Evolutionary conservation across 2,797 vertebrate species (phyloP), one percentile per base, ranked within the genome.

Genomic region (Spatula versicolor): DNA sequence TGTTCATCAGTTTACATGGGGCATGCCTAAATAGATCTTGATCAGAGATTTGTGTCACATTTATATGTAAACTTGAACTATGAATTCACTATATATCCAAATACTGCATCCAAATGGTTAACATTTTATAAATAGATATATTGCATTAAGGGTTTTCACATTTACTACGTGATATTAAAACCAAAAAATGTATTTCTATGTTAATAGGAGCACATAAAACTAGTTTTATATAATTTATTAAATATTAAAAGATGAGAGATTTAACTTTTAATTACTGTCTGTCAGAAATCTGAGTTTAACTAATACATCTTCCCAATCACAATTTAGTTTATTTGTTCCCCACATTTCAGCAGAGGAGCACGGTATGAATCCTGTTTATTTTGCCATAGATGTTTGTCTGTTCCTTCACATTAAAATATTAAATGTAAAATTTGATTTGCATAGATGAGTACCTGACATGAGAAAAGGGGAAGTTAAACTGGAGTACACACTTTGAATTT

Each of bases 1-100:
- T 83, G 88, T 91, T 96, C 92, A 80, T 96, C 92, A 95, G 78
- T 77, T 78, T 77, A 73, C 69, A 28, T 89, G 84, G 90, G 93
- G 67, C 73, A 45, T 76, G 59, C 84, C 81, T 90, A 73, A 92
- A 56, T 79, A 77, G 91, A 72, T 90, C 80, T 72, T 94, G 84
- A 95, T 86, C 58, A 75, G 83, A 92, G 82, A 72, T 86, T 71
- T 88, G 35, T 92, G 73, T 85, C 5, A 6, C 39, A 63, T 92
- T 92, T 96, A 46, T 93, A 94, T 92, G 75, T 92, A 92, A 95
- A 88, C 76, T 75, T 79, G 78, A 80, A 41, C 91, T 85, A 69
- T 54, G 11, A 63, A 50, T 83, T 94, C 28, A 55, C 33, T 48
- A 0, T 46, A 23, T 78, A 68, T 16, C n/a, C 88, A 71, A 54